Base-by-base conservation (phyloP, 2,888 invertebrate genomes). In the Pseudeuparius sepicola region DNA sequence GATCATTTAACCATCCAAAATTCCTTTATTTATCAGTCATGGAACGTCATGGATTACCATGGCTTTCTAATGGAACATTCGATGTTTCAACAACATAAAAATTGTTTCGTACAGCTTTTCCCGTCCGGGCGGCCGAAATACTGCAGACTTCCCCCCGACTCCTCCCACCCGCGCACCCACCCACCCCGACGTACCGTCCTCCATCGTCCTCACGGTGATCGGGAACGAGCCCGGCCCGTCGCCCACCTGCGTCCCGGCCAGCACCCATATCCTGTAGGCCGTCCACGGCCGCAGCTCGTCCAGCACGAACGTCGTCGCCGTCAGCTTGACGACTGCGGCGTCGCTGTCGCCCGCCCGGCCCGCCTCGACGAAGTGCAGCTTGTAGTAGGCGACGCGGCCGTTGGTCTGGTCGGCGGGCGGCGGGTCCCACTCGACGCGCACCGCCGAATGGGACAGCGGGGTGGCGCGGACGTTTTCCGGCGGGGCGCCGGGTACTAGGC, bases 171-270 rank as follows among this genome's bases (percentile, higher is more conserved):
- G n/a, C n/a, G n/a, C n/a, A n/a, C n/a, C n/a, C n/a, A n/a, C n/a
- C n/a, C n/a, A n/a, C n/a, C n/a, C n/a, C 6, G n/a, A 85, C 93
- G 82, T 93, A 97, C 97, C 96, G 80, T 93, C 94, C 83, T 96
- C 96, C 62, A 88, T 87, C 50, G 96, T 96, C 71, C 84, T 83
- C 55, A 92, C 83, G 56, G 80, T 78, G 71, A 93, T 82, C 45
- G 90, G 89, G 66, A 82, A 83, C 52, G 92, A 92, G 55, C 82
- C 77, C 45, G 87, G 96, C 44, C 97, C 96, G 66, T 93, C 92
- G 58, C 97, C 97, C 51, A 94, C 89, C 56, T 81, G 82, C 53
- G 96, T 97, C 57, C 92, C 92, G 46, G 96, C 96, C 52, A 90
- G 72, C 56, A 96, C 87, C 90, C 92, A 92, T 57, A 97, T 82